A percentile compares a stretch with the other conserved stretches of the same genome.
phyloP scores from a whole-genome alignment of 2,113 vertebrate species.

The Tringa solitaria region DNA sequence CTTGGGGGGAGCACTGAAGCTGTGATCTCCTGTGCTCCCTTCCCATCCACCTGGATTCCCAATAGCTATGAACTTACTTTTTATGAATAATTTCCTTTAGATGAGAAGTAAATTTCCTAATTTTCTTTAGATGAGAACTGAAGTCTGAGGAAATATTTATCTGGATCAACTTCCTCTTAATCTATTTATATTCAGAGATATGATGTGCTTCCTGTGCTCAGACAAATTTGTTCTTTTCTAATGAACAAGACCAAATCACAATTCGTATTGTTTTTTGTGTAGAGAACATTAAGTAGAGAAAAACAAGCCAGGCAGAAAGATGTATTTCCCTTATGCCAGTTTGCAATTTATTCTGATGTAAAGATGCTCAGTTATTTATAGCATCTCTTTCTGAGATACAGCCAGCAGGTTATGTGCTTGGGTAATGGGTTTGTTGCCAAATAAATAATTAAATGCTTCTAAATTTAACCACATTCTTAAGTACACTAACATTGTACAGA shows the following conservation, averaged over 20 bases:
- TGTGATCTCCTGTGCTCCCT: neutral
- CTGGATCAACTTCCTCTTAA: neutral
- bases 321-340: neutral
- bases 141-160: constrained; percentile 44
- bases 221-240: neutral
- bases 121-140: neutral
- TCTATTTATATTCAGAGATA: constrained; percentile 38
- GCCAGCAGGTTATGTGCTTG: constrained; percentile 7
- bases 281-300: neutral
- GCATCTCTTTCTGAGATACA: neutral
- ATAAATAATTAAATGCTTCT: constrained; percentile 13
- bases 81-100: constrained; percentile 30
- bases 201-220: constrained; percentile 1
- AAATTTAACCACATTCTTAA: neutral
- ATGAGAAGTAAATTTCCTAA: neutral
- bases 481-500: neutral
- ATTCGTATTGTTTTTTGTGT: neutral
- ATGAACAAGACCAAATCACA: neutral
- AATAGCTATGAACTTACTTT: neutral
- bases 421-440: neutral
- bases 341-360: neutral
- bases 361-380: neutral
- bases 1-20: neutral
- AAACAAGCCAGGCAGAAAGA: neutral
- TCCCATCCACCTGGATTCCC: neutral